Base-by-base conservation (phyloP, 2,113 vertebrate species). In the Melanerpes formicivorus region DNA sequence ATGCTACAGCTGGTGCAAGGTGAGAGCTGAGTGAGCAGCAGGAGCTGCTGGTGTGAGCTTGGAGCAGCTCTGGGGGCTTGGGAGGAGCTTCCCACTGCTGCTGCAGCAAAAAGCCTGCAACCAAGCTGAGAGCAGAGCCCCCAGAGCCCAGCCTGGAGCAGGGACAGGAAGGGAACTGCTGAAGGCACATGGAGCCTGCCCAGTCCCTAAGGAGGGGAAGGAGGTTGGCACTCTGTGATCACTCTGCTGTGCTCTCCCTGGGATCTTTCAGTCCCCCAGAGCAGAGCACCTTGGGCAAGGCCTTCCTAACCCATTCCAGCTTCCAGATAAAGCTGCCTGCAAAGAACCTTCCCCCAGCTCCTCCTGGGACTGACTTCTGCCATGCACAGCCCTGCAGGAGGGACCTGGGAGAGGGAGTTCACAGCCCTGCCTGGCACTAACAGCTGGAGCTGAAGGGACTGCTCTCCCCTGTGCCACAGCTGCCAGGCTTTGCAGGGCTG, bases 321-420 rank as follows among this genome's bases (percentile, higher is more conserved):
- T 87, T 74, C 75, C 65, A 80, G 76, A 84, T 48, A 80, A 92
- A 87, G 84, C 72, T 67, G 59, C 52, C 82, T 89, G 30, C 71
- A 87, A 87, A 85, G 72, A 76, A 77, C 13, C 30, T 74, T 81
- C 37, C 59, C 23, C 71, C 75, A 77, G 11, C 87, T 66, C 25
- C 60, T 67, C 67, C 87, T 17, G 42, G 50, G 63, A 60, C 5
- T 88, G 74, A 66, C 52, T 75, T 73, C 58, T 37, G 27, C 11
- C 48, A 85, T 69, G 79, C 69, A 75, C 10, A 44, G 26, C 25
- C 37, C 75, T 77, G 72, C 64, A 87, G 55, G 46, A 70, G 80
- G 73, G 48, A 55, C 19, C 18, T 56, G 17, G 34, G 72, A 58
- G 19, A 4, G 4, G 69, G 29, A 78, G 75, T 19, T 55, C 34